phyloP scores from a whole-genome alignment of 2,888 invertebrate genomes.

The Tenthredo scrophulariae region DNA sequence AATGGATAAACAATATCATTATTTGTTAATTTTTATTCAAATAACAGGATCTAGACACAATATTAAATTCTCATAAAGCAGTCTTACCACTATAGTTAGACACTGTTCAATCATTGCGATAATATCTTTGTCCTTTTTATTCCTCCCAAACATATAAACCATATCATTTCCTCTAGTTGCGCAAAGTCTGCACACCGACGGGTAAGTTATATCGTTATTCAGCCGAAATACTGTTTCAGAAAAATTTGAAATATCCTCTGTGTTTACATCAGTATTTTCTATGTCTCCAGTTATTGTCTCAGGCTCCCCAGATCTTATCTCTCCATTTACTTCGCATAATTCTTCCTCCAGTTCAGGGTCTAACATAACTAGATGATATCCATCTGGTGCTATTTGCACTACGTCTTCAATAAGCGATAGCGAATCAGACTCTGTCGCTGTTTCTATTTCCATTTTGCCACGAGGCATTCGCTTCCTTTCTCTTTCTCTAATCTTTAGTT shows the following conservation, averaged over 20 bases:
- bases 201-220: background rate
- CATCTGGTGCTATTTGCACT: background rate
- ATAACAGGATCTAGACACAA: background rate
- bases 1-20: background rate
- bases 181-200: background rate
- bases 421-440: background rate
- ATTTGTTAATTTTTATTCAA: background rate
- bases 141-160: background rate
- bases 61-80: background rate
- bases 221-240: background rate
- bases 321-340: background rate
- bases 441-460: background rate
- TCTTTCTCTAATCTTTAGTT: background rate
- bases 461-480: background rate
- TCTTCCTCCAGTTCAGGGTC: background rate
- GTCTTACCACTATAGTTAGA: background rate
- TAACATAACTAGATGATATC: background rate
- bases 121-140: background rate
- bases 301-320: background rate
- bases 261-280: background rate
- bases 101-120: background rate
- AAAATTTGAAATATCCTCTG: background rate
- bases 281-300: background rate
- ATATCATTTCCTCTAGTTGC: background rate
- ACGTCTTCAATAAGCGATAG: background rate